These are phyloP conservation scores for Bucorvus abyssinicus DNA, from an alignment of 2,797 vertebrate genomes.

Conservation along the genomic window DNA sequence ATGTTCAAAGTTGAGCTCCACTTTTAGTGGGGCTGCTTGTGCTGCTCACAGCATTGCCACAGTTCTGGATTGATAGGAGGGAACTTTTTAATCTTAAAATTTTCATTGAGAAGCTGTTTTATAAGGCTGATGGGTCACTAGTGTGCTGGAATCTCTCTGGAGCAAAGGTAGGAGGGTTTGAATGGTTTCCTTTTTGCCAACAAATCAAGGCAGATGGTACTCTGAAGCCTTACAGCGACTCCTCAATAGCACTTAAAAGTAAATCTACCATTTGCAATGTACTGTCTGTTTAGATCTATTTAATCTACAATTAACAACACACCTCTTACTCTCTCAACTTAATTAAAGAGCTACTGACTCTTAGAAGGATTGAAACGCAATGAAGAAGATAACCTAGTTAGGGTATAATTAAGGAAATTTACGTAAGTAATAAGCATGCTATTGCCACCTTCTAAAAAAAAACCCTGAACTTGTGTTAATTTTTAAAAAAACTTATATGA, in stretches of 20 bases:
- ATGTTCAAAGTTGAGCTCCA: neutral
- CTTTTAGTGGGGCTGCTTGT: neutral
- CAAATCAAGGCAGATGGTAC: constrained; percentile 48
- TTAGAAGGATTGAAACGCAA: constrained; percentile 74
- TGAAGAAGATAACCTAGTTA: constrained; percentile 76
- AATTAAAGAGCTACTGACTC: constrained; percentile 75
- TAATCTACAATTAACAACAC: constrained; percentile 78
- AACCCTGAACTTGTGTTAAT: constrained; percentile 47
- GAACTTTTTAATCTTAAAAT: neutral
- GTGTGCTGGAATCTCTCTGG: neutral
- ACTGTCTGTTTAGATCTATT: constrained; percentile 75
- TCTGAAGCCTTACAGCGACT: constrained; percentile 44
- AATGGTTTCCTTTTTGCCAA: neutral
- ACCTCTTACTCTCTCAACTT: constrained; percentile 73
- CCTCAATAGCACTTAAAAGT: constrained; percentile 53
- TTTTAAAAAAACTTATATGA: constrained; percentile 36
- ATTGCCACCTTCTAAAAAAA: constrained; percentile 54
- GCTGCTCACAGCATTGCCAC: neutral
- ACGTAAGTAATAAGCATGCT: constrained; percentile 74
- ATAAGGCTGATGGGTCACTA: neutral
- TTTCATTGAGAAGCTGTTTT: neutral
- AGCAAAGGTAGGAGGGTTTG: neutral
- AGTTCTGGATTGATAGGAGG: neutral
- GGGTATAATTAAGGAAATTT: constrained; percentile 75
- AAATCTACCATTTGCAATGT: constrained; percentile 70